These are phyloP conservation scores for Stylophora pistillata DNA, from an alignment of 64 coral and sea anemone genomes.

Conservation along the genomic window DNA sequence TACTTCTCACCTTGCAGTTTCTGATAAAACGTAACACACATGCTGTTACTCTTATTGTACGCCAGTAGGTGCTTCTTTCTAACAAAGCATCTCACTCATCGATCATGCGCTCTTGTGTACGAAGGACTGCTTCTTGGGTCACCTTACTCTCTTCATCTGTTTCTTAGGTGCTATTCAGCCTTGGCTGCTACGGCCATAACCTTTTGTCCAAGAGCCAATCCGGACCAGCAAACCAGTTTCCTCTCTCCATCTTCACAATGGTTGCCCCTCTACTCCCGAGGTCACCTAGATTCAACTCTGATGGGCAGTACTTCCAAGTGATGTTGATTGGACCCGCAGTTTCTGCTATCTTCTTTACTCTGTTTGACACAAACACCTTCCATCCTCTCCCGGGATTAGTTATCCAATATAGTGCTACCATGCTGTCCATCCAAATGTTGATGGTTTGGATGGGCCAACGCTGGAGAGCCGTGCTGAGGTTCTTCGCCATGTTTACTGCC, in stretches of 20 bases:
- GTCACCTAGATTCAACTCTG: constrained; percentile 52
- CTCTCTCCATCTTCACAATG: constrained; percentile 41
- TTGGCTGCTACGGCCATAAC: constrained; percentile 42
- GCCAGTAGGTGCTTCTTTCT: too few species aligned
- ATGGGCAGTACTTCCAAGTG: constrained; percentile 46
- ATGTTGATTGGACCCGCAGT: constrained; percentile 22
- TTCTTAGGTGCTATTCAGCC: neutral
- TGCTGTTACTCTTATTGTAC: too few species aligned
- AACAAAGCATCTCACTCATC: constrained; percentile 57
- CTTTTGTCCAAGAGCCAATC: constrained; percentile 40
- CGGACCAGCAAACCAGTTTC: constrained; percentile 52
- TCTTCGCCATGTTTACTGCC: constrained; percentile 54
- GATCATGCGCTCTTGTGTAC: neutral
- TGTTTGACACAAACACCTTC: constrained; percentile 50
- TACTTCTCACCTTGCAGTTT: too few species aligned
- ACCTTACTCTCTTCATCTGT: constrained; percentile 11
- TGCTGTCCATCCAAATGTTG: constrained; percentile 70
- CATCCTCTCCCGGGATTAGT: constrained; percentile 27
- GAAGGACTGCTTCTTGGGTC: neutral
- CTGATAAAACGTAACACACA: too few species aligned
- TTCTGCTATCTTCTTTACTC: constrained; percentile 68
- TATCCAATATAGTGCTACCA: constrained; percentile 64
- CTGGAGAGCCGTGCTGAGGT: constrained; percentile 29
- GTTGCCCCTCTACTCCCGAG: constrained; percentile 47
- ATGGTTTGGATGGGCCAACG: constrained; percentile 24